Base-by-base conservation (phyloP, 2,113 vertebrate species). In the Callocephalon fimbriatum region DNA sequence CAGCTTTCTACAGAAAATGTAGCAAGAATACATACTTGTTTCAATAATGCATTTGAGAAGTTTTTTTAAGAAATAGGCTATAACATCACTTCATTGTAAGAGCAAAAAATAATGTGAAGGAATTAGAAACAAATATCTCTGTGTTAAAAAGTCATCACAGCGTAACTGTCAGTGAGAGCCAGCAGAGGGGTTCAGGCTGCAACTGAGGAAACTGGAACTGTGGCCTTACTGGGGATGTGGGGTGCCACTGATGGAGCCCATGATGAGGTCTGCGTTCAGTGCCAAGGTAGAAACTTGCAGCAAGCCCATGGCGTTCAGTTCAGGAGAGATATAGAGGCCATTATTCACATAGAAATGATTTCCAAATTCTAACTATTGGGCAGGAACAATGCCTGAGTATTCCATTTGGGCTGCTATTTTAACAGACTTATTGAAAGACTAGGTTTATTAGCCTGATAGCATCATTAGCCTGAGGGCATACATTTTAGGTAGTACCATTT, bases 321-420 rank as follows among this genome's bases (percentile, higher is more conserved):
- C 56, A 67, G 38, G 11, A 81, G 8, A 58, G 3, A 1, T 18
- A 51, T 1, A 21, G 10, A 14, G 5, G 1, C 1, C 11, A 40
- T 42, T 76, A 50, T 44, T 70, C 4, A 50, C 6, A 16, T 0
- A 80, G 9, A 73, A 76, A 45, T 42, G 18, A 50, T 73, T 56
- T 47, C 11, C 40, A 51, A 20, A 13, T 37, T 38, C 21, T 47
- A 83, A 42, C 8, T 66, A 3, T 23, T 83, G 19, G 17, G 4
- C 32, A 80, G 59, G 26, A 76, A 62, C 1, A 5, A 15, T 35
- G 15, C 16, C 31, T 78, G 45, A 79, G 61, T 83, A 83, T 47
- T 89, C 38, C 56, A 9, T 65, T 65, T 82, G 18, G 85, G 68
- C 15, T 59, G 22, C 17, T 63, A 5, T 84, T 80, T 31, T 65